Base-by-base conservation (phyloP, 2,888 invertebrate genomes). In the Zygogramma bicolorata region DNA sequence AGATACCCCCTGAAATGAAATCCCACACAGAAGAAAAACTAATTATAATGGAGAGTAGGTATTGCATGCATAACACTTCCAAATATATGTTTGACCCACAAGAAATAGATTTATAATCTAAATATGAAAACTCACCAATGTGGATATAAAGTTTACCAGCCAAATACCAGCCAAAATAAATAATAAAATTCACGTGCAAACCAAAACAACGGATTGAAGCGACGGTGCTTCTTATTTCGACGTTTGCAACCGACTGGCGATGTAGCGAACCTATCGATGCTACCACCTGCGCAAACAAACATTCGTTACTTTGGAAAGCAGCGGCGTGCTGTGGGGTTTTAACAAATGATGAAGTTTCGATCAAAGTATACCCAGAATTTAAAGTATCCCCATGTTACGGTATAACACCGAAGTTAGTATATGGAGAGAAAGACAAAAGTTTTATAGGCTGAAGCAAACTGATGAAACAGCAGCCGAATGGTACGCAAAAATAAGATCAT, bases 81-180 rank as follows among this genome's bases (percentile, higher is more conserved):
- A 49, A 22, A 49, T 49, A 20, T 49, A 20, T 20, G 49, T 49
- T 49, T 49, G 49, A 49, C 22, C 18, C 22, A 20, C 38, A 69
- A 42, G 53, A 66, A 61, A n/a, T 5, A 70, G 46, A 72, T 49
- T 70, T 20, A 34, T 60, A 4, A 42, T 53, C 25, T 18, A 62
- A 69, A 90, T 34, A 34, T 34, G 34, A 34, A 34, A 34, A 34
- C 34, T 34, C 34, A 34, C 34, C 34, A 34, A 34, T 34, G 34
- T 34, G 5, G 34, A 34, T 34, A 34, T 34, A 34, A 34, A 34
- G 34, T 34, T 34, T n/a, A n/a, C n/a, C n/a, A n/a, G n/a, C n/a
- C n/a, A n/a, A n/a, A n/a, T 34, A 34, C 34, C 34, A 3, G 5
- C 34, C 34, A 34, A 34, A 34, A 34, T 34, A 34, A 34, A 34